These are phyloP conservation scores for Drosophila pachea DNA, from an alignment of 1,140 invertebrate genomes.

Conservation along the genomic window DNA sequence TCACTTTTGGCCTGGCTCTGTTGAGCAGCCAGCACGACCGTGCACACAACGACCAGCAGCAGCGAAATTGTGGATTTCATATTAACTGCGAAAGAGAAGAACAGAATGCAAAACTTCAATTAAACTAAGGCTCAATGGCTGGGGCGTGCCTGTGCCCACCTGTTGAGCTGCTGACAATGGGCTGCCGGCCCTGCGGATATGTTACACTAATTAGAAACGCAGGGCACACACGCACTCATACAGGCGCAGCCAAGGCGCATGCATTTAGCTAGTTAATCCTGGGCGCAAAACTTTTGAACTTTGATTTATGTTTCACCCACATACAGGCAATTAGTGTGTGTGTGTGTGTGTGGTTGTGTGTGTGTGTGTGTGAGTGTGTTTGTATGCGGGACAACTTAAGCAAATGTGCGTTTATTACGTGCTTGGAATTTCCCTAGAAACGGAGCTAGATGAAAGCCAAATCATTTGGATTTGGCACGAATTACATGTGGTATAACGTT, in stretches of 20 bases:
- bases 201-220: conserved; percentile 67
- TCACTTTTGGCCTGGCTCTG: conserved; percentile 78
- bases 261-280: conserved; percentile 66
- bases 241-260: conserved; percentile 41
- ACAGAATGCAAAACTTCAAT: conserved; percentile 27
- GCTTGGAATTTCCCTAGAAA: conserved; percentile 48
- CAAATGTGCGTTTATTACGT: conserved; percentile 64
- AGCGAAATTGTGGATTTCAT: conserved; percentile 77
- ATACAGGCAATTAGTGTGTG: conserved; percentile 51
- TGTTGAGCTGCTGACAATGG: conserved; percentile 52
- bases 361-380: conserved; percentile 6
- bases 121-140: conserved; percentile 1
- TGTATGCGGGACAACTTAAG: conserved; percentile 46
- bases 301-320: conserved; percentile 62
- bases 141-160: conserved; percentile 26
- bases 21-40: conserved; percentile 75
- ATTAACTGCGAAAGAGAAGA: conserved; percentile 55
- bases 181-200: conserved; percentile 38
- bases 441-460: conserved; percentile 30
- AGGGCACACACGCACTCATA: conserved; percentile 25
- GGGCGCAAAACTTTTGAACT: conserved; percentile 69
- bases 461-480: conserved; percentile 36
- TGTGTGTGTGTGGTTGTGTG: conserved; percentile 17
- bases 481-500: conserved; percentile 3
- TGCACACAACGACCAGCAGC: conserved; percentile 74